A percentile compares a stretch with the other conserved stretches of the same genome.
phyloP scores from a whole-genome alignment of 2,113 vertebrate genomes.

The Seriola dumerili region DNA sequence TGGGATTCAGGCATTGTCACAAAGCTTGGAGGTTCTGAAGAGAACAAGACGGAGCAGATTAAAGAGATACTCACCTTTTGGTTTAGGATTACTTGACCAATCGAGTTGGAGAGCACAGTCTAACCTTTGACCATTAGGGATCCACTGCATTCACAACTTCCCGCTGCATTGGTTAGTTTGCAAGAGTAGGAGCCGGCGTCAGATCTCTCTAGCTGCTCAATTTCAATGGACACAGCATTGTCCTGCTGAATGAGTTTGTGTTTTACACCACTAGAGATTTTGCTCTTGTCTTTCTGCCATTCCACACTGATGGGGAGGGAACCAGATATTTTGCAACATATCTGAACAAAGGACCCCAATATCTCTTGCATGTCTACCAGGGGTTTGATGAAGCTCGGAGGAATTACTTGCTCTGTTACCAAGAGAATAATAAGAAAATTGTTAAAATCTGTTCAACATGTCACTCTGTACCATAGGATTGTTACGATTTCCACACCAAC shows the following conservation, averaged over 20 bases:
- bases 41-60: slow-evolving; percentile 66
- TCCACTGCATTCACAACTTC: slow-evolving; percentile 90
- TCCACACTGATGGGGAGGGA: slow-evolving; percentile 95
- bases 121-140: slow-evolving; percentile 96
- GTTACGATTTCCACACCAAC: slow-evolving; percentile 85
- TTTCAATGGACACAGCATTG: slow-evolving; percentile 89
- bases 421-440: slow-evolving; percentile 77
- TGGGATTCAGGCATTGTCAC: slow-evolving; percentile 90
- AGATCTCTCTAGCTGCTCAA: slow-evolving; percentile 89
- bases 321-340: slow-evolving; percentile 95
- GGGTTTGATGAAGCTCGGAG: slow-evolving; percentile 94
- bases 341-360: slow-evolving; percentile 90
- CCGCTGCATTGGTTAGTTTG: slow-evolving; percentile 92
- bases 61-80: slow-evolving; percentile 61
- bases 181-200: slow-evolving; percentile 94
- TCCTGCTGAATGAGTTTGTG: slow-evolving; percentile 92
- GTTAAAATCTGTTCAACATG: slow-evolving; percentile 20
- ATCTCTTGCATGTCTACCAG: slow-evolving; percentile 91
- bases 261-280: slow-evolving; percentile 91
- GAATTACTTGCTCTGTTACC: slow-evolving; percentile 92
- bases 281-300: slow-evolving; percentile 94
- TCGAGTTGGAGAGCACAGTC: slow-evolving; percentile 47
- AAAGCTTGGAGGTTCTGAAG: slow-evolving; percentile 95
- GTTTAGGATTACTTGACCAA: slow-evolving; percentile 18
- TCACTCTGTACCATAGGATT: background rate